Percentiles rank a stretch among this genome's conserved stretches.
These are phyloP conservation scores for Brachyopa scutellaris DNA, from an alignment of 2,888 invertebrate genomes.

Conservation along the genomic window DNA sequence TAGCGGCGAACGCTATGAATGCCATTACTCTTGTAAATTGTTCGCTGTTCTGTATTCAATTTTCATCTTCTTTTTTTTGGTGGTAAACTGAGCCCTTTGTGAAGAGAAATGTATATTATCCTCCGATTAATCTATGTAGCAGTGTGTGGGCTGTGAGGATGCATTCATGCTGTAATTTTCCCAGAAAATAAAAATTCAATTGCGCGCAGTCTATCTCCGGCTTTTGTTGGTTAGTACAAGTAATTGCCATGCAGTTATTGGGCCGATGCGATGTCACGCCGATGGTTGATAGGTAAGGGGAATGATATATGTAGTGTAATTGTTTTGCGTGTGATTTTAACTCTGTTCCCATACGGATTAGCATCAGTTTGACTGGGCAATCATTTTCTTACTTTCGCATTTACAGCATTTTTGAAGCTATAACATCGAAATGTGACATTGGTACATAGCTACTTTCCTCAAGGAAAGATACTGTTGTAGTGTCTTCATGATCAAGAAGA, in stretches of 20 bases:
- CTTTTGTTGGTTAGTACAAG: slow-evolving; percentile 33
- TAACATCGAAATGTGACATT: too few species aligned
- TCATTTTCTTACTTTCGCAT: too few species aligned
- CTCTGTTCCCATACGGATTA: slow-evolving; percentile 15
- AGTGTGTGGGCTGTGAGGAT: slow-evolving; percentile 49
- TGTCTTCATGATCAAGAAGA: too few species aligned
- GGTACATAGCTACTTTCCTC: too few species aligned
- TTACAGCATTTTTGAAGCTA: too few species aligned
- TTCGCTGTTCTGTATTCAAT: slow-evolving; percentile 27
- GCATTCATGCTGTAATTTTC: slow-evolving; percentile 29
- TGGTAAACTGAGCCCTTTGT: slow-evolving; percentile 50
- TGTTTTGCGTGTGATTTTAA: slow-evolving; percentile 28
- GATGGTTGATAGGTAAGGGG: background rate
- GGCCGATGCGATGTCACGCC: background rate
- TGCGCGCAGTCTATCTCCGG: slow-evolving; percentile 36
- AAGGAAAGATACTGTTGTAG: too few species aligned
- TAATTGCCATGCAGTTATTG: slow-evolving; percentile 30
- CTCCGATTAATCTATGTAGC: slow-evolving; percentile 41
- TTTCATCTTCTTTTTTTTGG: slow-evolving; percentile 1
- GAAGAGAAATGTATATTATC: slow-evolving; percentile 45
- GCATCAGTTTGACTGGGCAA: too few species aligned
- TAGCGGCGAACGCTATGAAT: slow-evolving; percentile 23
- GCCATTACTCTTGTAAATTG: slow-evolving; percentile 44
- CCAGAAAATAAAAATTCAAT: slow-evolving; percentile 42
- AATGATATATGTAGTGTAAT: background rate